phyloP scores from a whole-genome alignment of 2,797 vertebrate species.

The Pseudomugil gertrudae region DNA sequence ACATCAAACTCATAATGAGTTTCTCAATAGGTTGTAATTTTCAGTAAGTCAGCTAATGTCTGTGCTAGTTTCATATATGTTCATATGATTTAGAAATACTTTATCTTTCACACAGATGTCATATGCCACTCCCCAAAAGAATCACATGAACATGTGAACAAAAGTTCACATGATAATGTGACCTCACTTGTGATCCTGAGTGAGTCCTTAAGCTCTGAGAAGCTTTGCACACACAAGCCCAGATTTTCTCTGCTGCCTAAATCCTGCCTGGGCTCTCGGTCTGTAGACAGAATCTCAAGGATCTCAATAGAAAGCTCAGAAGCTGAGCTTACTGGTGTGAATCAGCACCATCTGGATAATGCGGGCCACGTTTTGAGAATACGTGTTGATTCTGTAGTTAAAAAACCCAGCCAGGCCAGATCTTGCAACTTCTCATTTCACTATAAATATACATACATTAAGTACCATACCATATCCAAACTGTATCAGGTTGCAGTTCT shows the following conservation, averaged over 20 bases:
- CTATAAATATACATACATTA: too few relatives aligned
- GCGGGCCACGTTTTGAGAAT: constrained; percentile 46
- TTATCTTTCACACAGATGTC: neutral
- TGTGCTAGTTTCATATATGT: neutral
- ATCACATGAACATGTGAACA: neutral
- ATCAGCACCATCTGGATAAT: constrained; percentile 69
- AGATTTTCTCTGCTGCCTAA: constrained; percentile 58
- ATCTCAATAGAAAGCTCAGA: constrained; percentile 60
- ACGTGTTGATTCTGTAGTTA: constrained; percentile 33
- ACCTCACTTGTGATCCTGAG: constrained; percentile 54
- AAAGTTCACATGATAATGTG: constrained; percentile 63
- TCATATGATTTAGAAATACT: neutral
- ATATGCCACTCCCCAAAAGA: neutral
- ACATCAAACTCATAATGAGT: neutral
- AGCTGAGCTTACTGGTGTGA: constrained; percentile 63
- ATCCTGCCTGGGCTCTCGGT: constrained; percentile 49
- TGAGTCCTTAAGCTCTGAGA: constrained; percentile 54
- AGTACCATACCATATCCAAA: too few relatives aligned
- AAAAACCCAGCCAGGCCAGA: constrained; percentile 16
- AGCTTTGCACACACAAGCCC: constrained; percentile 56
- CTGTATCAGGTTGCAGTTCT: too few relatives aligned
- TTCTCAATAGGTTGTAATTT: neutral
- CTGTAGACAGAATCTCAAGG: constrained; percentile 62
- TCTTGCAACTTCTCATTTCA: constrained; percentile 13
- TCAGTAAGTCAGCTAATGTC: neutral